A percentile compares a stretch with the other conserved stretches of the same genome.
Evolutionary conservation across 2,888 invertebrate species (phyloP).

Genomic region (Andrena fulva): DNA sequence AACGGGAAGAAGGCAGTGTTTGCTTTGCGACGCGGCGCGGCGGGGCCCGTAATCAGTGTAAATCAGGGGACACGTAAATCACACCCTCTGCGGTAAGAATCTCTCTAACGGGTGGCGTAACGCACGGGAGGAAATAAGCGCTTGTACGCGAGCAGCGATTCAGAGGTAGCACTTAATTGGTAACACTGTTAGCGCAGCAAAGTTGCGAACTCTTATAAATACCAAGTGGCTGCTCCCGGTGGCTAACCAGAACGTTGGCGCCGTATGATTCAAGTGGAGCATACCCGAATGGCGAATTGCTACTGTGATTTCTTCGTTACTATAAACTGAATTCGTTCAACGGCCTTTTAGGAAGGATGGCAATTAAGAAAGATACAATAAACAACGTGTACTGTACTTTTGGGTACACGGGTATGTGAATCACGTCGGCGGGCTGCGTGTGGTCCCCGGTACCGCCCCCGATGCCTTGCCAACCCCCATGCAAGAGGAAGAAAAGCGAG

Average conservation of each 20-base stretch:
- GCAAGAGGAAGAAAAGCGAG: conserved; percentile 34
- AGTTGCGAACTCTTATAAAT: too few relatives aligned
- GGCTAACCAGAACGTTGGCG: too few relatives aligned
- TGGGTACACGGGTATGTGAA: conserved; percentile 51
- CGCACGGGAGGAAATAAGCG: conserved; percentile 45
- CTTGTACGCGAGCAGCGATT: conserved; percentile 14
- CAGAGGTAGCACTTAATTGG: conserved; percentile 1
- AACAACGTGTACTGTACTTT: conserved; percentile 43
- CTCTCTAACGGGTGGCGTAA: conserved; percentile 80
- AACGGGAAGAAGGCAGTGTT: conserved; percentile 76
- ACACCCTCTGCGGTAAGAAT: conserved; percentile 81
- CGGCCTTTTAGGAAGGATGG: background rate
- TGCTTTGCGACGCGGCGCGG: conserved; percentile 81
- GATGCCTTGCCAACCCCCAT: conserved; percentile 51
- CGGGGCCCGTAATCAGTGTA: conserved; percentile 84
- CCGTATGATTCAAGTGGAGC: too few relatives aligned
- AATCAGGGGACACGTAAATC: conserved; percentile 85
- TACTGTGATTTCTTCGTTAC: background rate
- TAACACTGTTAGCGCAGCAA: background rate
- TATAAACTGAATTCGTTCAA: background rate
- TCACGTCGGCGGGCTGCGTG: conserved; percentile 66
- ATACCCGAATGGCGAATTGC: too few relatives aligned
- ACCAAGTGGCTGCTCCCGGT: too few relatives aligned
- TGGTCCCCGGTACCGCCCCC: conserved; percentile 75
- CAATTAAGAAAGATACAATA: conserved; percentile 19